Conservation (phyloP, 2,797 vertebrate genomes). For the Platalea minor region DNA sequence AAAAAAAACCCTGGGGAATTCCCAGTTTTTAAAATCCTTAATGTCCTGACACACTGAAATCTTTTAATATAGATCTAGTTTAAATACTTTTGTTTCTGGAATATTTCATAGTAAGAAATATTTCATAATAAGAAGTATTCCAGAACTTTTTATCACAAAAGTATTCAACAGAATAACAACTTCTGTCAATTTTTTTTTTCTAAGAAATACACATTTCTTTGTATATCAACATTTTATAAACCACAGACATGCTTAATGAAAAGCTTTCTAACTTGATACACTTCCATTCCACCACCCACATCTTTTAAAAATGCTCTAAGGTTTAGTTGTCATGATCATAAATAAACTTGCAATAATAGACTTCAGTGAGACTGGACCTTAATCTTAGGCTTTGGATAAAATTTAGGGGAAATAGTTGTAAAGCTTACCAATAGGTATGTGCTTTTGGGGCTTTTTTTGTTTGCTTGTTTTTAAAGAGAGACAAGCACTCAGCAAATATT, state of each 20-base stretch:
- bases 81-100: not conserved
- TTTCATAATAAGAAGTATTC: not conserved
- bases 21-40: not conserved
- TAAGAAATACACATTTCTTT: not conserved
- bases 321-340: not conserved
- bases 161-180: not conserved
- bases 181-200: not conserved
- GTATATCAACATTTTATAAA: not conserved
- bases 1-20: not conserved
- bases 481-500: not conserved
- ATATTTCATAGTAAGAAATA: not conserved
- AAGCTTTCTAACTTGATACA: not conserved
- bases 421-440: not conserved
- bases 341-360: not conserved
- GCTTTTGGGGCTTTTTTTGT: fast-evolving
- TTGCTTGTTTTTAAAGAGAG: not conserved
- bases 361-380: not conserved
- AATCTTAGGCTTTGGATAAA: not conserved
- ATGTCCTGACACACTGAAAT: not conserved
- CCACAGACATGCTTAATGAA: not conserved
- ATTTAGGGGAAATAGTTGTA: not conserved
- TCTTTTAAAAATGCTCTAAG: not conserved
- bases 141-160: not conserved
- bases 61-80: not conserved
- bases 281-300: not conserved